A percentile compares a stretch with the other conserved stretches of the same genome.
phyloP scores from a whole-genome alignment of 2,797 vertebrate species.

The Neopelma chrysocephalum region DNA sequence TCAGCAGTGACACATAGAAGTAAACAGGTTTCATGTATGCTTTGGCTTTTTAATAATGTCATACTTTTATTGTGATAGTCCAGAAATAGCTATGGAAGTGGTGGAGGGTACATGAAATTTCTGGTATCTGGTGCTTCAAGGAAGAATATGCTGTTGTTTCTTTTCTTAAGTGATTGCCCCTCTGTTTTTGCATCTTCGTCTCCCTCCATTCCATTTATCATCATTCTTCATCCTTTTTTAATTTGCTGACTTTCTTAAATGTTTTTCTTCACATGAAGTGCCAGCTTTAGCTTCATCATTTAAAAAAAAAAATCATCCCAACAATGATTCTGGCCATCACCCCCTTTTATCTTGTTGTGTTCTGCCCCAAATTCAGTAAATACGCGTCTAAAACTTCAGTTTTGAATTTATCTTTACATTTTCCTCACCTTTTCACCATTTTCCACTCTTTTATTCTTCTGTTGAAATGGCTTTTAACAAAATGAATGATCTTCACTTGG shows the following conservation, averaged over 20 bases:
- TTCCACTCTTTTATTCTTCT: neutral
- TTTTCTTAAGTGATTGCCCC: neutral
- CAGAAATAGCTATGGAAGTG: neutral
- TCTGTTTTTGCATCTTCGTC: neutral
- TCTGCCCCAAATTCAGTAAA: neutral
- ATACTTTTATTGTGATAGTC: neutral
- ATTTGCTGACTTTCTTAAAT: neutral
- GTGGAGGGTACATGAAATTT: neutral
- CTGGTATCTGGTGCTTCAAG: neutral
- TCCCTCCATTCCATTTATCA: neutral
- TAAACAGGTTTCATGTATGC: neutral
- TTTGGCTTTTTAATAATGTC: neutral
- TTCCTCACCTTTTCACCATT: neutral
- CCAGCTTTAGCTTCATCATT: neutral
- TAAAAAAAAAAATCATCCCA: neutral
- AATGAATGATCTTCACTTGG: neutral
- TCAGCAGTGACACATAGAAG: neutral
- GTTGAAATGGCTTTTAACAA: neutral
- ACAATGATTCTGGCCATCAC: neutral
- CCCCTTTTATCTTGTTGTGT: neutral
- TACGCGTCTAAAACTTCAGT: neutral
- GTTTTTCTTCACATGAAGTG: neutral
- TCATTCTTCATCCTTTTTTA: neutral
- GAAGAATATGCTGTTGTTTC: neutral
- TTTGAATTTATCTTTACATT: neutral